phyloP scores from a whole-genome alignment of 2,797 vertebrate species.

The Parauchenoglanis punctatus region DNA sequence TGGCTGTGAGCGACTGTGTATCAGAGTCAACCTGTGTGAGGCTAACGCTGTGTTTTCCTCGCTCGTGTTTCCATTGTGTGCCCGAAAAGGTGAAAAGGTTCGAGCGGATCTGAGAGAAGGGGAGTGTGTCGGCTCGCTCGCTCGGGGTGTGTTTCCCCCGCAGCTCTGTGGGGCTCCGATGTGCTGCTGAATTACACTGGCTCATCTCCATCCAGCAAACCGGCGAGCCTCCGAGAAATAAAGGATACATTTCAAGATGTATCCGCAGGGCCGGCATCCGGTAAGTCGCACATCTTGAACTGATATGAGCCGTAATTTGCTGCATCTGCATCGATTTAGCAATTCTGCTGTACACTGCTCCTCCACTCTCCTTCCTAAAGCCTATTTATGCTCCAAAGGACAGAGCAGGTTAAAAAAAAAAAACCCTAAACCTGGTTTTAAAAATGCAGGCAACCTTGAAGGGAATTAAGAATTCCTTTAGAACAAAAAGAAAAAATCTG shows the following conservation, averaged over 20 bases:
- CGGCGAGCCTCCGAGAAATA: slow-evolving; percentile 85
- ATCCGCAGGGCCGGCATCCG: slow-evolving; percentile 95
- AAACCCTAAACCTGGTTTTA: neutral
- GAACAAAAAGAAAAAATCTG: neutral
- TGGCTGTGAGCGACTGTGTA: neutral
- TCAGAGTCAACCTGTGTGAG: neutral
- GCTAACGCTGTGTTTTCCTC: neutral
- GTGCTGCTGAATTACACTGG: slow-evolving; percentile 61
- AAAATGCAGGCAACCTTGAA: slow-evolving; percentile 10
- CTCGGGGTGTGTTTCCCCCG: slow-evolving; percentile 66
- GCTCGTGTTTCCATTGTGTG: slow-evolving; percentile 46
- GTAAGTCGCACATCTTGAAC: slow-evolving; percentile 77
- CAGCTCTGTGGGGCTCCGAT: slow-evolving; percentile 47
- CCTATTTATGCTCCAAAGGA: slow-evolving; percentile 32
- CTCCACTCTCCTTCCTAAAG: slow-evolving; percentile 33
- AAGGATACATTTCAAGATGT: slow-evolving; percentile 81
- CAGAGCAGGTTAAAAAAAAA: slow-evolving; percentile 17
- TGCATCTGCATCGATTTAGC: slow-evolving; percentile 53
- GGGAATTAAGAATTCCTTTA: slow-evolving; percentile 19
- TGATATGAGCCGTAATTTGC: slow-evolving; percentile 56
- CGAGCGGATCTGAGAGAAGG: slow-evolving; percentile 55
- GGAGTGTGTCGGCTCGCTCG: slow-evolving; percentile 61
- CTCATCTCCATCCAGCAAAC: slow-evolving; percentile 51
- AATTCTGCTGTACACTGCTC: slow-evolving; percentile 40
- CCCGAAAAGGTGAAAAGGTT: slow-evolving; percentile 66